These are phyloP conservation scores for Eledona agricola DNA, from an alignment of 2,888 invertebrate species.

Conservation along the genomic window DNA sequence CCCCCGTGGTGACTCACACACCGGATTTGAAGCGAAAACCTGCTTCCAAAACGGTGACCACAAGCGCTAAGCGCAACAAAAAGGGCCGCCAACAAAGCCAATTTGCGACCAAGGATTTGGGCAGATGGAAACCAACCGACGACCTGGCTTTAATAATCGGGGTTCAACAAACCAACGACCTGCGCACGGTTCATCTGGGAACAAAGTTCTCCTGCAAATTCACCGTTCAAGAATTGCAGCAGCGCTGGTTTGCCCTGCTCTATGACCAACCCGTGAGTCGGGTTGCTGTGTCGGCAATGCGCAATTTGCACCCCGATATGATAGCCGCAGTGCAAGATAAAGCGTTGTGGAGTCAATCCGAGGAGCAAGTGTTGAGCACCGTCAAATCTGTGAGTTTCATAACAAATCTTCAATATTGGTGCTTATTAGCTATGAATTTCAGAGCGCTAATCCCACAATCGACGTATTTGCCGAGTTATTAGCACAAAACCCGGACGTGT, in stretches of 20 bases:
- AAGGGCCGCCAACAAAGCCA: constrained; percentile 75
- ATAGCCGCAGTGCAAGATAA: constrained; percentile 87
- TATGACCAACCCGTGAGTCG: constrained; percentile 95
- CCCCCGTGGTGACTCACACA: constrained; percentile 37
- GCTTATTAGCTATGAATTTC: background rate
- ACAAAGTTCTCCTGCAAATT: constrained; percentile 97
- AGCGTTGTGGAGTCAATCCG: constrained; percentile 88
- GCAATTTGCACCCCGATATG: constrained; percentile 91
- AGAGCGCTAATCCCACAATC: constrained; percentile 76
- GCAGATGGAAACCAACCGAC: constrained; percentile 97
- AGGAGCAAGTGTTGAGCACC: constrained; percentile 86
- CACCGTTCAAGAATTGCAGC: constrained; percentile 91
- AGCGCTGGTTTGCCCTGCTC: constrained; percentile 94
- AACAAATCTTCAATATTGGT: no score
- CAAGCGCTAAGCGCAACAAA: constrained; percentile 63
- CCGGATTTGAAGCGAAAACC: constrained; percentile 62
- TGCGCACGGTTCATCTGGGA: constrained; percentile 85
- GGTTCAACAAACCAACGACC: constrained; percentile 87
- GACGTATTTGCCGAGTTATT: constrained; percentile 87
- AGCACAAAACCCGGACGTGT: constrained; percentile 82
- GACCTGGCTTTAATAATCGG: constrained; percentile 93
- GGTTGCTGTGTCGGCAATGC: constrained; percentile 91
- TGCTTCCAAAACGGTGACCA: constrained; percentile 58
- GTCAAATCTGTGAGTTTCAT: constrained; percentile 75
- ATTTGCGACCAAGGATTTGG: constrained; percentile 82